Evolutionary conservation across 2,888 invertebrate species (phyloP).

Genomic region (Drepana falcataria): DNA sequence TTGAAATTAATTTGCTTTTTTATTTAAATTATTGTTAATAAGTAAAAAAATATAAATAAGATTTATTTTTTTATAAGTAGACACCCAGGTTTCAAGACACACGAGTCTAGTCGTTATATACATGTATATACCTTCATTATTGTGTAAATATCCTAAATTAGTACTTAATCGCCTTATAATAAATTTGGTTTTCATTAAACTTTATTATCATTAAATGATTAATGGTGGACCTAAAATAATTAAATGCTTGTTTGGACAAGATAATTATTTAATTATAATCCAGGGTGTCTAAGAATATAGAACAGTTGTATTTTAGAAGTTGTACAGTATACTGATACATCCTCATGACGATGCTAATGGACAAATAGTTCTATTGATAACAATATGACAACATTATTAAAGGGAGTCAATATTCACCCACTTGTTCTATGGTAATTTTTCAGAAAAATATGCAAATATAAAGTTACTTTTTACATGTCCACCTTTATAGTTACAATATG

Average conservation of each 20-base stretch:
- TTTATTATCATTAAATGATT: constrained; percentile 18
- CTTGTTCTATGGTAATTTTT: too few relatives aligned
- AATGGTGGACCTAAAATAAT: constrained; percentile 3
- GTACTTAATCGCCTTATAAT: constrained; percentile 14
- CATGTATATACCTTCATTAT: constrained; percentile 28
- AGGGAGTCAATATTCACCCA: too few relatives aligned
- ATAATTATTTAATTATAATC: not conserved
- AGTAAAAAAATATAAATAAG: constrained; percentile 29
- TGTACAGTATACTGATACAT: too few relatives aligned
- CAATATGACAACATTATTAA: too few relatives aligned
- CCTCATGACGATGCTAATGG: too few relatives aligned
- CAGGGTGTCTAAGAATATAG: too few relatives aligned
- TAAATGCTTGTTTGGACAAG: not conserved
- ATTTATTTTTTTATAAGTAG: constrained; percentile 62
- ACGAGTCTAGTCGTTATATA: constrained; percentile 34
- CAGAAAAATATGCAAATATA: too few relatives aligned
- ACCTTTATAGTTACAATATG: too few relatives aligned
- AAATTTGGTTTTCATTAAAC: constrained; percentile 12
- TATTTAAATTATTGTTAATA: constrained; percentile 23
- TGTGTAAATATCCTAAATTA: constrained; percentile 38
- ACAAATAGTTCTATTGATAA: too few relatives aligned
- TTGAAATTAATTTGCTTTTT: constrained; percentile 25
- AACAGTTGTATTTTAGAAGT: too few relatives aligned
- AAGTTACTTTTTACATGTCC: too few relatives aligned
- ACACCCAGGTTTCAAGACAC: constrained; percentile 53